phyloP scores from a whole-genome alignment of 2,797 vertebrate genomes.

The Babyrousa celebensis region DNA sequence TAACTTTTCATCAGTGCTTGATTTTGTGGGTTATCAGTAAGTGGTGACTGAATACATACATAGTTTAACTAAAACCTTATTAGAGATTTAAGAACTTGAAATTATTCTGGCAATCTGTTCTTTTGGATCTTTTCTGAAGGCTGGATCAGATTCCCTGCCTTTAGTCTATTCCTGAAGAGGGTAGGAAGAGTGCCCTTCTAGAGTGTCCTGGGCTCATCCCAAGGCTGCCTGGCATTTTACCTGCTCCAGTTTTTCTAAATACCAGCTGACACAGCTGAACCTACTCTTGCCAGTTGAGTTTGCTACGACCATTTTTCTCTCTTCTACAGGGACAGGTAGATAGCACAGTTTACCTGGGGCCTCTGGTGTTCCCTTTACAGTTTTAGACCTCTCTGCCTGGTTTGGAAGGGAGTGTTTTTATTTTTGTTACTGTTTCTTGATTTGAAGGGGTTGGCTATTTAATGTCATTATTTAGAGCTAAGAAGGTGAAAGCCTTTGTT shows the following conservation, averaged over 20 bases:
- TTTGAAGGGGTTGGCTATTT: constrained; percentile 22
- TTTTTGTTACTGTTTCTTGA: background rate
- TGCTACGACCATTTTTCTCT: background rate
- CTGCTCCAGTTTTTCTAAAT: background rate
- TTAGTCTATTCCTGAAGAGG: constrained; percentile 23
- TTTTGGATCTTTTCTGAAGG: constrained; percentile 19
- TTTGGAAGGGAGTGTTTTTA: background rate
- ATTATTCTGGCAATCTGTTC: background rate
- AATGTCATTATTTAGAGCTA: constrained; percentile 29
- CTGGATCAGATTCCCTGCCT: background rate
- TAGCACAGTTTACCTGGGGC: background rate
- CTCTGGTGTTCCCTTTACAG: background rate
- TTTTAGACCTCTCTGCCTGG: background rate
- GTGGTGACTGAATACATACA: background rate
- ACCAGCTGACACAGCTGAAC: background rate
- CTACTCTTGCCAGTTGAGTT: background rate
- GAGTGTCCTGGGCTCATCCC: background rate
- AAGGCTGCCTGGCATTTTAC: background rate
- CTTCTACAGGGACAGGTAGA: background rate
- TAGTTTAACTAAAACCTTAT: background rate
- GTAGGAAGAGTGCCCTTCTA: background rate
- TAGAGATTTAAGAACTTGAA: constrained; percentile 27
- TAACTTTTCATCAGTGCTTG: background rate
- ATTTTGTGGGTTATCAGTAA: background rate
- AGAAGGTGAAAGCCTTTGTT: constrained; percentile 6